A percentile compares a stretch with the other conserved stretches of the same genome.
Conservation (phyloP, 2,113 vertebrate genomes). For the Malaclemys terrapin region DNA sequence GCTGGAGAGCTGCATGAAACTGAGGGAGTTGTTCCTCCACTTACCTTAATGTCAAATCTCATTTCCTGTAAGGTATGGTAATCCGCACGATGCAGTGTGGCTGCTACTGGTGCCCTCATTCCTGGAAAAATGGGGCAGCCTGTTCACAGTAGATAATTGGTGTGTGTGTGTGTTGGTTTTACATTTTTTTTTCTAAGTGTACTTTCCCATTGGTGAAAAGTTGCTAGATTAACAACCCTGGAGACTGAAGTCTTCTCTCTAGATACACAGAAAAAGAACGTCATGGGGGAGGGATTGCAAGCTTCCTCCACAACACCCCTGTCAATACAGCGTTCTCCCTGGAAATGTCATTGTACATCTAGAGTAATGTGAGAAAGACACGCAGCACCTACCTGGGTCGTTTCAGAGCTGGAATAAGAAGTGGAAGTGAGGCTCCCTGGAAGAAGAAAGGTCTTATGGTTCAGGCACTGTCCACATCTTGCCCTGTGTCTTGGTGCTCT, state of each 20-base stretch:
- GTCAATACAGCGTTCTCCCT: neutral
- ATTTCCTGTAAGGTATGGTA: neutral
- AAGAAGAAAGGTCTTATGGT: neutral
- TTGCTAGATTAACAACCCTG: neutral
- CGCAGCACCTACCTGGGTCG: neutral
- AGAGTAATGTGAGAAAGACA: neutral
- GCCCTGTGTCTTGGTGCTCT: neutral
- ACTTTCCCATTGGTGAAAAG: neutral
- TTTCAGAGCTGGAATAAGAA: neutral
- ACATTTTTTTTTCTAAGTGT: neutral
- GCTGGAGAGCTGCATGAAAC: neutral
- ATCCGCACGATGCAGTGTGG: neutral
- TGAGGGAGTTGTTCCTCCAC: neutral
- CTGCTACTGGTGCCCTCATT: neutral
- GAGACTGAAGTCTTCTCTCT: neutral
- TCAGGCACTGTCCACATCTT: neutral
- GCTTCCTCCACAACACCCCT: neutral
- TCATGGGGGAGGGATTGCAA: neutral
- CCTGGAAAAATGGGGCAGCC: rapidly evolving
- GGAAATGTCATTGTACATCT: neutral
- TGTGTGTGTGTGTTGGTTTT: neutral
- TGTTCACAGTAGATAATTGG: neutral
- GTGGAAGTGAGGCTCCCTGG: neutral
- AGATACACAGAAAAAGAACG: neutral
- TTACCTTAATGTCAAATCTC: neutral